These are phyloP conservation scores for Pangasius sanitwongsei DNA, from an alignment of 2,797 vertebrate genomes.

Conservation along the genomic window DNA sequence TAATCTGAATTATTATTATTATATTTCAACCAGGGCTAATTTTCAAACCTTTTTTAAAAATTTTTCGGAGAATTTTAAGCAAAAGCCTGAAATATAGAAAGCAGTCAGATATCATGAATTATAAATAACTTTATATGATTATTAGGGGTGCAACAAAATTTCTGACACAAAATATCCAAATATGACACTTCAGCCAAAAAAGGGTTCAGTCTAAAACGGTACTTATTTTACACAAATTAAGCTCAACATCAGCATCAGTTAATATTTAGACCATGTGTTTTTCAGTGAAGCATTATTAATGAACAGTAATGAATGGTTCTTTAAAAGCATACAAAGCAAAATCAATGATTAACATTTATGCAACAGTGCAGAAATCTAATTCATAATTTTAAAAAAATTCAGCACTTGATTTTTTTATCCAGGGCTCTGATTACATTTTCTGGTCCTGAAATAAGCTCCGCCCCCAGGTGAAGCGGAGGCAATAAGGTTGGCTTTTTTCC, in stretches of 20 bases:
- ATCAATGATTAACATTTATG: neutral
- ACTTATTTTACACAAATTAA: neutral
- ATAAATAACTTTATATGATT: neutral
- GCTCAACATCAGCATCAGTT: neutral
- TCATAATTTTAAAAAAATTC: neutral
- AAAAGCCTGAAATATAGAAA: neutral
- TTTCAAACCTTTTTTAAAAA: neutral
- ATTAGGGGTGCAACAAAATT: neutral
- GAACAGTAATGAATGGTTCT: neutral
- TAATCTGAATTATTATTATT: neutral
- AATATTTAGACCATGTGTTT: neutral
- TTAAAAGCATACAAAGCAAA: neutral
- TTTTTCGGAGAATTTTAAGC: neutral
- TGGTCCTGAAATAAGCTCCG: neutral
- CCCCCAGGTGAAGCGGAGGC: neutral
- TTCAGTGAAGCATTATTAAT: neutral
- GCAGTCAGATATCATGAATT: neutral
- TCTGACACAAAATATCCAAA: neutral
- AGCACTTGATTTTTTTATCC: neutral
- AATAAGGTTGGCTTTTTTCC: too few relatives aligned
- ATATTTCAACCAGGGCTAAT: neutral
- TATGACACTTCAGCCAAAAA: neutral
- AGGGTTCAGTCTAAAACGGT: neutral
- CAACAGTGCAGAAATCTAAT: neutral
- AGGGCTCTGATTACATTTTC: neutral